Evolutionary conservation across 2,113 vertebrate species (phyloP).

Genomic region (Galeopterus variegatus): DNA sequence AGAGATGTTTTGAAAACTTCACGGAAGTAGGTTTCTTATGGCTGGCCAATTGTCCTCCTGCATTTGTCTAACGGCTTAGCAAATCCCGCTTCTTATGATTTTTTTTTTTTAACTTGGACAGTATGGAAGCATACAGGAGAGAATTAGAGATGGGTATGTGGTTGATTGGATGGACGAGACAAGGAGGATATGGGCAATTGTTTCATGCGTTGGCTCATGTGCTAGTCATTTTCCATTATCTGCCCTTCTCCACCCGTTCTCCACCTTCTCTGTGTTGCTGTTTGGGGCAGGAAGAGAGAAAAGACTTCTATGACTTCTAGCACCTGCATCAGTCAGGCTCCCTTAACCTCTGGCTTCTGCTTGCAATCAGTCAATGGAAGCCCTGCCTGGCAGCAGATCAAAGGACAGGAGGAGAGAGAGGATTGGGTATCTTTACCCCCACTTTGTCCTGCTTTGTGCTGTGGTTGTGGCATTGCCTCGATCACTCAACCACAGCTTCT

Average conservation of each 20-base stretch:
- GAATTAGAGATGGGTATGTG: background rate
- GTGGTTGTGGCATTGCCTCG: background rate
- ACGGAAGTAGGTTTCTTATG: background rate
- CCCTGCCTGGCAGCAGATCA: background rate
- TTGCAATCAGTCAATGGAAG: background rate
- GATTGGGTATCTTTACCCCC: background rate
- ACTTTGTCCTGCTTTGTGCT: background rate
- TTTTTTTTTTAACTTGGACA: background rate
- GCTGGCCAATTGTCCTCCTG: background rate
- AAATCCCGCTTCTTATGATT: conserved; percentile 6
- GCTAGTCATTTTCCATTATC: background rate
- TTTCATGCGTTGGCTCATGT: background rate
- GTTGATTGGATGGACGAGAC: background rate
- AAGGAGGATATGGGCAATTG: background rate
- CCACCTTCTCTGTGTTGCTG: background rate
- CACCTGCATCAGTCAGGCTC: background rate
- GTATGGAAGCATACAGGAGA: background rate
- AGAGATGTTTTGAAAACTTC: background rate
- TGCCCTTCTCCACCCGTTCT: background rate
- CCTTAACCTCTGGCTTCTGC: background rate
- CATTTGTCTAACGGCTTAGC: background rate
- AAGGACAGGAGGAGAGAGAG: background rate
- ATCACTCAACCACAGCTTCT: background rate
- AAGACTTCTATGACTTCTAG: background rate
- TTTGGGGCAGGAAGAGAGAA: background rate